Evolutionary conservation across 2,797 vertebrate genomes (phyloP).

Genomic region (Momotus momota): DNA sequence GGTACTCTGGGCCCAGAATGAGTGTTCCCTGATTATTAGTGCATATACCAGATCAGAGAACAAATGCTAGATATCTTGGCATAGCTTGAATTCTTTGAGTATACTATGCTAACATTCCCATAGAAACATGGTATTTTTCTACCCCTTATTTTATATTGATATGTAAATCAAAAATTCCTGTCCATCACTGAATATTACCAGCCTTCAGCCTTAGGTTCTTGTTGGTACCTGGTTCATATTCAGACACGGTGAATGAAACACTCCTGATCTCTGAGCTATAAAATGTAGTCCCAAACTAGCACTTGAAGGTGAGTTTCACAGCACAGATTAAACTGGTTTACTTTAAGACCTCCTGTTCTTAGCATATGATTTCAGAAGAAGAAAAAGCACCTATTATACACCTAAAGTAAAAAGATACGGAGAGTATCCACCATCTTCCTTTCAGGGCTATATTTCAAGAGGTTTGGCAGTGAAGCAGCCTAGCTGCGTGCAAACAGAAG

Average conservation of each 20-base stretch:
- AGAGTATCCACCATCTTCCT: constrained; percentile 53
- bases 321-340: neutral
- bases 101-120: neutral
- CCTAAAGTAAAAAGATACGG: neutral
- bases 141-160: neutral
- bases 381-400: neutral
- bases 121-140: neutral
- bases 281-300: neutral
- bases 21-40: neutral
- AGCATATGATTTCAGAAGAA: neutral
- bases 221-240: neutral
- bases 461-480: constrained; percentile 8
- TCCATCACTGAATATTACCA: neutral
- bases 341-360: neutral
- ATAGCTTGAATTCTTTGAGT: neutral
- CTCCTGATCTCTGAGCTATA: too few species aligned
- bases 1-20: neutral
- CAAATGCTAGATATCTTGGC: neutral
- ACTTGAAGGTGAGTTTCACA: neutral
- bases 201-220: neutral
- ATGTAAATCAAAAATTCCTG: neutral
- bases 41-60: neutral
- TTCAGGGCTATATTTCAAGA: constrained; percentile 18
- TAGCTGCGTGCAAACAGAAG: constrained; percentile 13
- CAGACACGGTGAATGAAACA: neutral